Base-by-base conservation (phyloP, 92 coral and sea anemone genomes). In the Phenganax subtilis region DNA sequence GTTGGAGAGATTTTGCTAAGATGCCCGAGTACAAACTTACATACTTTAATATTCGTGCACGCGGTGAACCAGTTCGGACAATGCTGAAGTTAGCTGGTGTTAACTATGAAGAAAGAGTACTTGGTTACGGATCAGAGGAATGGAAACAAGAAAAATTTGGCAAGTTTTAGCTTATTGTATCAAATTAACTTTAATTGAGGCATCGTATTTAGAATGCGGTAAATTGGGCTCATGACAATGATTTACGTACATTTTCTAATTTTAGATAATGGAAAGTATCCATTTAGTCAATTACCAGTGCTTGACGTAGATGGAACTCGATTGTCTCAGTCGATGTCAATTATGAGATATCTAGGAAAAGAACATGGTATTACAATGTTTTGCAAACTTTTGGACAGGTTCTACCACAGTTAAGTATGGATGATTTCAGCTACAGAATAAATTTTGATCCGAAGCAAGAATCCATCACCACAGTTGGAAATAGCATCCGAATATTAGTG, bases 1-100 rank as follows among this genome's bases (percentile, higher is more conserved):
- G 47, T 37, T 4, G 47, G 47, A 37, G 47, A 37, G 47, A 25
- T 61, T 64, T 29, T 56, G 9, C 69, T 17, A 59, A 76, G n/a
- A 76, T 76, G 81, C 71, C 81, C 29, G 67, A 59, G 71, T 76
- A 76, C 81, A 76, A 58, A 64, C 71, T 76, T 20, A 76, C 81
- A 28, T 76, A 76, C 60, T 76, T 76, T 60, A 76, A 76, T 47
- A 9, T 76, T 76, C 81, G 81, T 76, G 81, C 69, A 0, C 81
- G 81, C 11, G 81, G 81, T 31, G 81, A 76, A 76, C 81, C 81
- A 64, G 53, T 76, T 64, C 57, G 81, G 58, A 52, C 28, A 9
- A 76, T 76, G 53, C n/a, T 76, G 28, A 76, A 76, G 81, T 76
- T 76, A 76, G 81, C 81, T 28, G 70, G 57, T 30, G 81, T 59